These are phyloP conservation scores for Eurystomus gularis DNA, from an alignment of 2,113 vertebrate genomes.

Conservation along the genomic window DNA sequence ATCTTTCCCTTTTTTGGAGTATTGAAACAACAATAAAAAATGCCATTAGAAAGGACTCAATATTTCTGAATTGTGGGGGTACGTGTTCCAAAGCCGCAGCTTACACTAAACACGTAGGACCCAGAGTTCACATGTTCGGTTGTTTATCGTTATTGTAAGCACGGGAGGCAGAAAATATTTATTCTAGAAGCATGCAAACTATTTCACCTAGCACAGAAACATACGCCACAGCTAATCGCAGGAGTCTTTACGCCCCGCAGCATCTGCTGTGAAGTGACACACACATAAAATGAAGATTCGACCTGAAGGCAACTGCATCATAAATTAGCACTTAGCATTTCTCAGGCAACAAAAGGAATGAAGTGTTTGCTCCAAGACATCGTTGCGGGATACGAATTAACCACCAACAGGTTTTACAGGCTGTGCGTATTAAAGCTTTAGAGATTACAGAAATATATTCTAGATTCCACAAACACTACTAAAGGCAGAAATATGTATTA, in stretches of 20 bases:
- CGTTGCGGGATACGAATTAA: neutral
- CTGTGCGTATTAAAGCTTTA: neutral
- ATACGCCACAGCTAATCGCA: conserved; percentile 19
- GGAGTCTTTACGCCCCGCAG: neutral
- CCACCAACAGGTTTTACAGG: neutral
- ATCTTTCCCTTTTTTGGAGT: conserved; percentile 73
- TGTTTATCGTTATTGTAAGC: conserved; percentile 50
- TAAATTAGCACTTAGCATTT: neutral
- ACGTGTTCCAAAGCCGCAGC: conserved; percentile 37
- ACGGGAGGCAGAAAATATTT: conserved; percentile 51
- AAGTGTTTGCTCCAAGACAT: neutral
- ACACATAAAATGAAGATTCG: neutral
- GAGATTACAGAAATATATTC: neutral
- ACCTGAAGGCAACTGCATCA: neutral
- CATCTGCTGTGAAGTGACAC: conserved; percentile 18
- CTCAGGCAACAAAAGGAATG: neutral
- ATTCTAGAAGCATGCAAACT: conserved; percentile 41
- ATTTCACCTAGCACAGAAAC: conserved; percentile 55
- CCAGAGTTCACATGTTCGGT: neutral
- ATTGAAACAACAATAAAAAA: conserved; percentile 74
- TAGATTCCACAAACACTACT: neutral
- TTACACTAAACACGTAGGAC: neutral
- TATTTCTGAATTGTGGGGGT: conserved; percentile 53
- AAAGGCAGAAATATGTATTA: neutral
- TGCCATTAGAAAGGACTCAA: conserved; percentile 60